Conservation (phyloP, 2,797 vertebrate species). For the Varecia variegata region DNA sequence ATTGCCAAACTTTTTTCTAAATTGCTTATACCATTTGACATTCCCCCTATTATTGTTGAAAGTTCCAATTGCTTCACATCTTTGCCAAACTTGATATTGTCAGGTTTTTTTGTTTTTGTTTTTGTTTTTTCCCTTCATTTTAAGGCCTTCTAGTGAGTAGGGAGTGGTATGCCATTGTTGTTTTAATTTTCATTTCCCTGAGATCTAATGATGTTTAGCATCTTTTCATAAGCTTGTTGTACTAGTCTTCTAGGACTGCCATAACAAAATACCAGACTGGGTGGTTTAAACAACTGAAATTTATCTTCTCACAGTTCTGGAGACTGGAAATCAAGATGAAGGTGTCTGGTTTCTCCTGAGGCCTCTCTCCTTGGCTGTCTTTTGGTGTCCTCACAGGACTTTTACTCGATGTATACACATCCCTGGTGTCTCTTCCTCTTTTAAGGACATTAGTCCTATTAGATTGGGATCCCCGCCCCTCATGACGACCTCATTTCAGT, state of each 20-base stretch:
- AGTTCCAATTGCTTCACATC: neutral
- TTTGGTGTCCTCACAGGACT: neutral
- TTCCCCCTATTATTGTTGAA: neutral
- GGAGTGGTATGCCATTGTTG: neutral
- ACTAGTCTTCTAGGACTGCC: neutral
- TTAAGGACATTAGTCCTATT: neutral
- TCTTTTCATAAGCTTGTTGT: neutral
- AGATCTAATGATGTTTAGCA: neutral
- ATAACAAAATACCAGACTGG: neutral
- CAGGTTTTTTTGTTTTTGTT: neutral
- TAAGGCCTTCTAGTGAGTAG: neutral
- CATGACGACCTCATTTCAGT: neutral
- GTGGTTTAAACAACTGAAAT: neutral
- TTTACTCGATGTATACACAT: neutral
- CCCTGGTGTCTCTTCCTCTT: neutral
- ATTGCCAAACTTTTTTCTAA: neutral
- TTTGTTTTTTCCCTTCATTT: neutral
- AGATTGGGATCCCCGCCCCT: neutral
- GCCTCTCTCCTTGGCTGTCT: neutral
- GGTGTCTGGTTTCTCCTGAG: neutral
- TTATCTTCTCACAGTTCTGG: neutral
- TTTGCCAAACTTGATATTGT: conserved; percentile 13
- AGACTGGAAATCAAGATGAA: neutral
- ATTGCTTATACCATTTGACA: conserved; percentile 25
- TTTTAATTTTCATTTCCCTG: conserved; percentile 7